Base-by-base conservation (phyloP, 2,888 invertebrate species). In the Agrenia bidenticulata region DNA sequence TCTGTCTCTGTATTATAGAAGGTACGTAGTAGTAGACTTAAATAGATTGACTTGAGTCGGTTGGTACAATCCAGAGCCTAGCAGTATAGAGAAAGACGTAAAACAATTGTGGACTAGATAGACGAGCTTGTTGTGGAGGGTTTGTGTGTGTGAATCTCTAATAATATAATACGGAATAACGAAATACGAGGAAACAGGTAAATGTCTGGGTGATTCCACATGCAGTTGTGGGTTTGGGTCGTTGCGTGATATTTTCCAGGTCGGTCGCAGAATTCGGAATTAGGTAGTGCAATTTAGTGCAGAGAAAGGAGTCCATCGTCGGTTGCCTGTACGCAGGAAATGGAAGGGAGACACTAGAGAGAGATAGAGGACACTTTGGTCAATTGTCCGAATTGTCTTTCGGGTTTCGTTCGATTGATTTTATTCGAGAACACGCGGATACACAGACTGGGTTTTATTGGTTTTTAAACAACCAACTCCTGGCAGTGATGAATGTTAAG, bases 401-500 rank as follows among this genome's bases (percentile, higher is more conserved):
- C 9, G 45, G n/a, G 32, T 32, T 32, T 32, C 32, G 45, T 19
- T 4, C 45, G 15, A 45, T 45, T 45, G 45, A 45, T 45, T 45
- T 17, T 45, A 45, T 45, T 45, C 15, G 17, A 19, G 45, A 45
- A 45, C 45, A n/a, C 5, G 45, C 15, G 15, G 39, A 39, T 39
- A 39, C 9, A 39, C 9, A 11, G 55, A 32, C 41, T 37, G 56
- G n/a, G 5, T 57, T 57, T 57, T 57, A 57, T 57, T 57, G 56
- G 56, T 57, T 57, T 57, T 57, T 57, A 57, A 57, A 41, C 41
- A 37, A 57, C 56, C 41, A 41, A 21, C 27, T 37, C 19, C n/a
- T 57, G 56, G 56, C 56, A 57, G 32, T 57, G 56, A 57, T 57
- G 56, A 57, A 57, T 57, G 56, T 57, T 57, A 57, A 57, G 56